Base-by-base conservation (phyloP, 2,113 vertebrate species). In the Neolamprologus falcicula region DNA sequence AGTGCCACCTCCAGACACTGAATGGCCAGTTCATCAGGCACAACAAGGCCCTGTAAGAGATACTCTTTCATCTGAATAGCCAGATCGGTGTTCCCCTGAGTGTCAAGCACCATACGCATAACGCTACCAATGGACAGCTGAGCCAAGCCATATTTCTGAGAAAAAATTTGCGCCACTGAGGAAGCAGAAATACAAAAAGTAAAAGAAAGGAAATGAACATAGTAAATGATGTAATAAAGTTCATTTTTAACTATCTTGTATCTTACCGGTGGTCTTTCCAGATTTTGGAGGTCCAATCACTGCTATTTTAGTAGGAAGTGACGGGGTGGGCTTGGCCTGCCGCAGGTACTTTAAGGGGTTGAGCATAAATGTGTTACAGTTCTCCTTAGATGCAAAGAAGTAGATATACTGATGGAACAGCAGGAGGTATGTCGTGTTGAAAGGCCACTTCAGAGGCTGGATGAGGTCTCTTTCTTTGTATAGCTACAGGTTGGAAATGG, bases 271-370 rank as follows among this genome's bases (percentile, higher is more conserved):
- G 50, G 97, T 99, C 95, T 98, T 99, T 57, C 99, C 99, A 89
- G 98, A 98, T 95, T 98, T 99, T 79, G 98, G 97, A 88, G 97
- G 97, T 83, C 99, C 99, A 61, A 97, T 92, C 5, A 99, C 87
- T 57, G 97, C 97, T 84, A 99, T 93, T 96, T 96, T 98, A 83
- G 99, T 76, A 54, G 98, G 97, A 50, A 98, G 90, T 31, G 95
- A 76, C 6, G 94, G 92, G 12, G 92, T 96, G 71, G 98, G 97
- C 91, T 97, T 97, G 52, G 96, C 94, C 91, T 99, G 98, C 85
- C 88, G 88, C 63, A 99, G 97, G 90, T 98, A 99, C 95, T 97
- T 98, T 85, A 99, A 96, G 17, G 99, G 98, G 90, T 99, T 97
- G 89, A 95, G 94, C 94, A 97, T 97, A 93, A 99, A 99, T 71